Conservation (phyloP, 2,888 invertebrate species). For the Dryadula phaetusa region DNA sequence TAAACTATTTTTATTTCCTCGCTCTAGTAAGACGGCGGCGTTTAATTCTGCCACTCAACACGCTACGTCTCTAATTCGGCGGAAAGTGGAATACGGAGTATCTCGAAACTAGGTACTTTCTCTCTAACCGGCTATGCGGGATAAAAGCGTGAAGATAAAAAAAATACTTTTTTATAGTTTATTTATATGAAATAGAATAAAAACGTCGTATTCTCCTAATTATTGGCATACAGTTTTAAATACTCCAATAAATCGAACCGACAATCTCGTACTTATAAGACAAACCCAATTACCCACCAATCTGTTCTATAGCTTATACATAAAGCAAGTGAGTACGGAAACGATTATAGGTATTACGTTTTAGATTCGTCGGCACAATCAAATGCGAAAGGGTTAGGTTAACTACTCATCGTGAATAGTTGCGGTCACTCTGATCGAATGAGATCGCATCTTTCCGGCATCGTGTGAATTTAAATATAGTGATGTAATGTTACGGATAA, state of each 20-base stretch:
- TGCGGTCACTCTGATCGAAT: constrained; percentile 30
- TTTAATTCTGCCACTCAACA: too few species aligned
- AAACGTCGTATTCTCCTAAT: too few species aligned
- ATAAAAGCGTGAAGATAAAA: too few species aligned
- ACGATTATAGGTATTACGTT: constrained; percentile 25
- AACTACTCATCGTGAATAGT: constrained; percentile 13
- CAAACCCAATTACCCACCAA: not conserved
- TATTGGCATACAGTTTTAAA: too few species aligned
- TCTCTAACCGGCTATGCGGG: too few species aligned
- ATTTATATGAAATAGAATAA: too few species aligned
- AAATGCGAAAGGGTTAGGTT: constrained; percentile 33
- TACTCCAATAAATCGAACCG: not conserved
- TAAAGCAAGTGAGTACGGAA: constrained; percentile 10
- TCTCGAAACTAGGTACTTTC: too few species aligned
- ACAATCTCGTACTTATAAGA: not conserved
- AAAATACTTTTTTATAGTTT: too few species aligned
- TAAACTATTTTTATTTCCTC: too few species aligned
- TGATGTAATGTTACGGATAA: constrained; percentile 9
- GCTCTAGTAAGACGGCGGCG: too few species aligned
- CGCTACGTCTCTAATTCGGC: too few species aligned
- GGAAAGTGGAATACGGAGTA: too few species aligned
- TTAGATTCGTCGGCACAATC: constrained; percentile 23
- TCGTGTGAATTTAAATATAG: constrained; percentile 24
- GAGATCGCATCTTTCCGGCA: constrained; percentile 32
- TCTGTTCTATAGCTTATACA: constrained; percentile 14